phyloP scores from a whole-genome alignment of 2,888 invertebrate genomes.

The Agonopterix alstromeriana region DNA sequence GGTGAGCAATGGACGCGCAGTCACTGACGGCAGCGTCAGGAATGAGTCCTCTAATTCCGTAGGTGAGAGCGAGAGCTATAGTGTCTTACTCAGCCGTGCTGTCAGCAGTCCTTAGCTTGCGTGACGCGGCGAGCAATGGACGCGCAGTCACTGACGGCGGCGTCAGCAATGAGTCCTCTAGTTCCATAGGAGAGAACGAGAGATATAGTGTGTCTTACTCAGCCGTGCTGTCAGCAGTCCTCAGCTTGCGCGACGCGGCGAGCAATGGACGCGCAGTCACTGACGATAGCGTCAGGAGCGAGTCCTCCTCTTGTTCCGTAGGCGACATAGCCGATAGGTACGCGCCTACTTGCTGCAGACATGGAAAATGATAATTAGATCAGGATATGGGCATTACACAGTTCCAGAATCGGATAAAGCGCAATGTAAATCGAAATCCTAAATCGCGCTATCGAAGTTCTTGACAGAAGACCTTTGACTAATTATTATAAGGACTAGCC shows the following conservation, averaged over 20 bases:
- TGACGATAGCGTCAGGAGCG: constrained; percentile 83
- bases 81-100: constrained; percentile 59
- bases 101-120: no score
- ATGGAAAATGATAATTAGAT: background rate
- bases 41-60: constrained; percentile 74
- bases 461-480: no score
- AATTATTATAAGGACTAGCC: no score
- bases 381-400: no score
- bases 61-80: no score
- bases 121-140: constrained; percentile 83
- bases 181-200: constrained; percentile 75
- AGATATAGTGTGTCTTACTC: constrained; percentile 29
- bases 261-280: constrained; percentile 83
- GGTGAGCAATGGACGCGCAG: constrained; percentile 83
- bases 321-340: constrained; percentile 69
- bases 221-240: constrained; percentile 47
- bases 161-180: constrained; percentile 83
- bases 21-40: constrained; percentile 83
- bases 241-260: constrained; percentile 80
- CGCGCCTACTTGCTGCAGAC: constrained; percentile 63
- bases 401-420: no score
- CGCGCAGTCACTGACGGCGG: constrained; percentile 84
- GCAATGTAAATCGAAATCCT: no score
- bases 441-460: no score
- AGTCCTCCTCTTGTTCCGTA: constrained; percentile 83